A percentile compares a stretch with the other conserved stretches of the same genome.
phyloP scores from a whole-genome alignment of 2,113 vertebrate genomes.

The Furnarius figulus region DNA sequence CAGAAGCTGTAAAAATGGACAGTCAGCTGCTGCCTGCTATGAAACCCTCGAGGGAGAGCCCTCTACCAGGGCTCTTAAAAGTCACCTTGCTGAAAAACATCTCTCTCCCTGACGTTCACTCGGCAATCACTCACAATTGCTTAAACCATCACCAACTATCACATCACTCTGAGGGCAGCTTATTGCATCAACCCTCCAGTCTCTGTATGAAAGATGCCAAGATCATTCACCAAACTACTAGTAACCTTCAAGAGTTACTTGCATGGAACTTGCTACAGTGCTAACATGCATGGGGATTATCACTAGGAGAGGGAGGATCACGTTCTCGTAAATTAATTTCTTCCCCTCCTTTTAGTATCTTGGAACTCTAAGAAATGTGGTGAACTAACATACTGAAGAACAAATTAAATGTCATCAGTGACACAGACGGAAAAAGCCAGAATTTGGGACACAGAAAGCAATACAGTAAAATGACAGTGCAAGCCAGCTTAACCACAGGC shows the following conservation, averaged over 20 bases:
- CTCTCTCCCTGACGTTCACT: background rate
- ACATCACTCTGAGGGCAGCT: fast-evolving
- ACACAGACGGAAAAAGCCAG: background rate
- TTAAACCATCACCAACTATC: background rate
- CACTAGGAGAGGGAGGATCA: background rate
- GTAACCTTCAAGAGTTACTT: background rate
- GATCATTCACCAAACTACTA: background rate
- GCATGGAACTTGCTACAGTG: background rate
- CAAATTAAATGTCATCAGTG: background rate
- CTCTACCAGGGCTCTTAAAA: background rate
- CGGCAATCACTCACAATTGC: fast-evolving
- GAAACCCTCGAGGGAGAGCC: background rate
- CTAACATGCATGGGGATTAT: background rate
- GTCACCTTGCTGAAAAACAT: background rate
- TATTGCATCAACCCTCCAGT: background rate
- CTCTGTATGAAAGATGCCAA: background rate
- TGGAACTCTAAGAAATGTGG: background rate
- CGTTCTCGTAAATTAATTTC: background rate
- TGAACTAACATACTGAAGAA: background rate
- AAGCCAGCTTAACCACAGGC: background rate
- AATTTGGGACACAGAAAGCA: background rate
- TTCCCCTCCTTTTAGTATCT: background rate
- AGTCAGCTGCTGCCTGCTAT: background rate
- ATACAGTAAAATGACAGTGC: background rate
- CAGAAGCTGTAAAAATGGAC: background rate